These are phyloP conservation scores for Melanargia galathea DNA, from an alignment of 2,888 invertebrate species.

Conservation along the genomic window DNA sequence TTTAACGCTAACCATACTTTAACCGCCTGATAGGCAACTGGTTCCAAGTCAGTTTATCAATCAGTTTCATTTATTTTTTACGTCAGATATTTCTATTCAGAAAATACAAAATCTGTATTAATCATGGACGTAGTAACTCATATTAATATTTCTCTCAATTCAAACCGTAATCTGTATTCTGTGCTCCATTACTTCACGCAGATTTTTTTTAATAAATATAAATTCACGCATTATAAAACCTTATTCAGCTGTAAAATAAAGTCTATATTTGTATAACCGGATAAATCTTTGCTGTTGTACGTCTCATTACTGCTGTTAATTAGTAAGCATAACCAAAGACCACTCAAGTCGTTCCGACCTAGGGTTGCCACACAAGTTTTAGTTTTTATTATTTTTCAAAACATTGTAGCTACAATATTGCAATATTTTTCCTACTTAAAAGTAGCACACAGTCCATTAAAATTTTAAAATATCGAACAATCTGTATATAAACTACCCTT, in stretches of 20 bases:
- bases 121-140: no score
- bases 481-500: no score
- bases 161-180: slow-evolving; percentile 14
- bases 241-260: slow-evolving; percentile 1
- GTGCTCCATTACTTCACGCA: slow-evolving; percentile 11
- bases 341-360: slow-evolving; percentile 35
- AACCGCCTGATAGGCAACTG: no score
- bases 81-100: not conserved
- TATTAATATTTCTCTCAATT: slow-evolving; percentile 9
- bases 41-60: not conserved
- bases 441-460: no score
- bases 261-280: slow-evolving; percentile 13
- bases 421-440: no score
- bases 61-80: not conserved
- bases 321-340: slow-evolving; percentile 41
- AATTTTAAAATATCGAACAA: no score
- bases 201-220: not conserved
- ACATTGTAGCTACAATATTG: no score
- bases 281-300: slow-evolving; percentile 20
- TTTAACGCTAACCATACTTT: no score
- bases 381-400: not conserved
- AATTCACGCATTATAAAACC: not conserved
- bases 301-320: slow-evolving; percentile 41
- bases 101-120: not conserved
- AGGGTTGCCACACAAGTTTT: not conserved